Base-by-base conservation (phyloP, 2,888 invertebrate genomes). In the Cheilosia scutellata region DNA sequence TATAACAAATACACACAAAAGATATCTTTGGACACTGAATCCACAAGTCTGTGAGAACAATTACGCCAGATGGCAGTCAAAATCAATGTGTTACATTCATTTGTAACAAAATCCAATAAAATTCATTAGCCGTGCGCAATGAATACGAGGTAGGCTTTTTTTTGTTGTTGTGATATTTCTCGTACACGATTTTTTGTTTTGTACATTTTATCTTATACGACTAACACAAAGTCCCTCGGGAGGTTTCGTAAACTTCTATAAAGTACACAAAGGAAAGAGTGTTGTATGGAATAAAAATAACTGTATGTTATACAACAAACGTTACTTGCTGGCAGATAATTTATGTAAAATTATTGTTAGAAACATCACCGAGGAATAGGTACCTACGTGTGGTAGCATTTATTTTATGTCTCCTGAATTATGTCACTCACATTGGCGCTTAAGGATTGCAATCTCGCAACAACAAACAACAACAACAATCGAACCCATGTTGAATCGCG, bases 341-440 rank as follows among this genome's bases (percentile, higher is more conserved):
- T 83, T 83, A 83, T 83, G 72, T 79, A 74, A 83, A 79, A 37
- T 83, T 83, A 79, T 83, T 83, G 78, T 83, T 70, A 62, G n/a
- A 82, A 74, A 71, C 79, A 72, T 74, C 74, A 13, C 37, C 49
- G 29, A 57, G 47, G 16, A 42, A n/a, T 31, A n/a, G 20, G 20
- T 40, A 47, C 40, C 9, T 40, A 63, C 63, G 20, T 58, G 70
- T 60, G 60, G 71, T 65, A 71, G 71, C 65, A 58, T 80, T 82
- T 77, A 77, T 82, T 82, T 77, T 77, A 82, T 82, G 47, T 72
- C 79, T 63, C 57, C 72, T 70, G 63, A 68, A 79, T 83, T 79
- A 83, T 79, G 83, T 83, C 83, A 83, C 74, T 79, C 79, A 79
- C 57, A 78, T 78, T 76, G 76, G 82, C 82, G 77, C 82, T 80